Evolutionary conservation across 2,113 vertebrate species (phyloP), one percentile per base, ranked within the genome.

Genomic region (Vulpes lagopus): DNA sequence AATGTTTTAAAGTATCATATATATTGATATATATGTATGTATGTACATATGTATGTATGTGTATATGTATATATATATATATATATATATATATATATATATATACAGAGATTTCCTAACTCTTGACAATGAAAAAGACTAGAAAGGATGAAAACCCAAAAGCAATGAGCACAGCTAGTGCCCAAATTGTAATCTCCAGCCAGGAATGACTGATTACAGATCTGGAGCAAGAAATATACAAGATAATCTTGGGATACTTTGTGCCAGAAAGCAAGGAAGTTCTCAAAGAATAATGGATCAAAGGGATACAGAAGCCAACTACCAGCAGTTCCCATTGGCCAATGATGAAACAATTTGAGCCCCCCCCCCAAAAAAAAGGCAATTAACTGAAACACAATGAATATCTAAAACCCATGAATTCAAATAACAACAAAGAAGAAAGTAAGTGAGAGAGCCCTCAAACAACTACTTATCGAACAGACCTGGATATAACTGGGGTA

Each of bases 271-370:
- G 32, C 79, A 73, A 92, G 59, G 17, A 73, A 19, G 25, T 80
- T 91, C 67, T 89, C 73, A 86, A 91, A 65, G 23, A 53, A 35
- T 23, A 91, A 82, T 11, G 51, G 17, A 30, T 71, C 57, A 74
- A 83, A 96, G 69, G 30, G 67, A 69, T 64, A 67, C 49, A 79
- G 60, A 94, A 60, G 67, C 19, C 67, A 94, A 55, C n/a, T 74
- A 89, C 12, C 51, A 49, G 88, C 8, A 71, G 67, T 25, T 92
- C 8, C 55, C 11, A 55, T 1, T 51, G 14, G 80, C 89, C 74
- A 87, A 90, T 94, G 73, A 62, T 23, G 19, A 90, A 67, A 74
- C n/a, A 67, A 78, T 64, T 53, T 59, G 82, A 83, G 64, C 35
- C 35, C 35, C 35, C 35, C 35, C 35, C 35, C 35, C 35, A 2